These are phyloP conservation scores for Harpalus rufipes DNA, from an alignment of 2,888 invertebrate species.

Conservation along the genomic window DNA sequence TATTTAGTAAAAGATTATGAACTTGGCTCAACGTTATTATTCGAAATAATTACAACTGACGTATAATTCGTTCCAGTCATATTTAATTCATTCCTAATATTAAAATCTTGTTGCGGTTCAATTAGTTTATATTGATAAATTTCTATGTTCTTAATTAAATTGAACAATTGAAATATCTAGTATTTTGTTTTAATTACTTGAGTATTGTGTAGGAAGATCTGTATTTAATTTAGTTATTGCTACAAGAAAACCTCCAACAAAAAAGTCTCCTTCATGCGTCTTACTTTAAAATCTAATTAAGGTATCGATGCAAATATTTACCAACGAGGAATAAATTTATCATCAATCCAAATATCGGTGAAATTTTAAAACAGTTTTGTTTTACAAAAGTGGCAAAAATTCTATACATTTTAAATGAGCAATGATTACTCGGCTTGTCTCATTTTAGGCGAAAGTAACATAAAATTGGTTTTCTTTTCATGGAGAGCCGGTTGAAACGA, in stretches of 20 bases:
- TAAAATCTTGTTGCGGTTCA: too few relatives aligned
- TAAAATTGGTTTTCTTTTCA: constrained; percentile 65
- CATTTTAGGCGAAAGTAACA: constrained; percentile 40
- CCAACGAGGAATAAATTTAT: constrained; percentile 14
- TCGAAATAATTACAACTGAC: too few relatives aligned
- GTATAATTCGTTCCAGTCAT: too few relatives aligned
- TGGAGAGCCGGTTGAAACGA: constrained; percentile 41
- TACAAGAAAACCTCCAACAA: not conserved
- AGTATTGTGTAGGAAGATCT: too few relatives aligned
- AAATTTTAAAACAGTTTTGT: constrained; percentile 19
- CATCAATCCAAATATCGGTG: constrained; percentile 16
- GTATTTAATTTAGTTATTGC: too few relatives aligned
- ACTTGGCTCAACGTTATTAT: too few relatives aligned
- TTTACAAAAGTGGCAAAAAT: constrained; percentile 55
- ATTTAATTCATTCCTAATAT: too few relatives aligned
- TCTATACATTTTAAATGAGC: constrained; percentile 64
- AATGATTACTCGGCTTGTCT: constrained; percentile 60
- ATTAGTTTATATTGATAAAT: too few relatives aligned
- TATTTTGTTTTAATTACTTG: too few relatives aligned
- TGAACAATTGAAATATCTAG: too few relatives aligned
- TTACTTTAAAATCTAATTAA: not conserved
- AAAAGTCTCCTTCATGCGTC: not conserved
- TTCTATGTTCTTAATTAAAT: too few relatives aligned
- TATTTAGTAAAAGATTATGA: too few relatives aligned
- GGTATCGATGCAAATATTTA: not conserved